Evolutionary conservation across 2,888 invertebrate species (phyloP).

Genomic region (Tridacna gigas): DNA sequence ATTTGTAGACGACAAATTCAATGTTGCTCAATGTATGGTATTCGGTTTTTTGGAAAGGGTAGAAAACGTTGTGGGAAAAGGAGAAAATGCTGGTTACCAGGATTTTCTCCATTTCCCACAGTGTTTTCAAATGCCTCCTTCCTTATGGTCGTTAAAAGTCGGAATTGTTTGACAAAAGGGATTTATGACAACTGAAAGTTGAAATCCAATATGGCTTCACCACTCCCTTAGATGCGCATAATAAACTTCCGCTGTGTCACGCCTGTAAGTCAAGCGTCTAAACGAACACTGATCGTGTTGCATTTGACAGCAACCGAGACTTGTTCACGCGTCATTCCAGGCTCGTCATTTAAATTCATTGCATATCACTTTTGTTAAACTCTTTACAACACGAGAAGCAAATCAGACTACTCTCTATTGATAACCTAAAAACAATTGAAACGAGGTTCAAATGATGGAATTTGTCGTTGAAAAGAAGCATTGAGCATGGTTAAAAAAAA

Average conservation of each 20-base stretch:
- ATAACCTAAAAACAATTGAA: no score
- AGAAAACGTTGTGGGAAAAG: not conserved
- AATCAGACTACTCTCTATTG: no score
- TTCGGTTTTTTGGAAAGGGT: not conserved
- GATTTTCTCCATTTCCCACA: not conserved
- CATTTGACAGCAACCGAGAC: constrained; percentile 30
- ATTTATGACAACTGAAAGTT: not conserved
- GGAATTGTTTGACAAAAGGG: not conserved
- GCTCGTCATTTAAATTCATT: not conserved
- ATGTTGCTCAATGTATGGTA: no score
- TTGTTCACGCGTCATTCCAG: constrained; percentile 36
- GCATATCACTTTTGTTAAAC: not conserved
- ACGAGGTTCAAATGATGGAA: no score
- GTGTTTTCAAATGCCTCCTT: not conserved
- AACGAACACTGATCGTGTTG: constrained; percentile 34
- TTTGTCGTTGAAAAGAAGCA: no score
- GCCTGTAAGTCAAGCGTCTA: constrained; percentile 29
- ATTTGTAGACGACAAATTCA: no score
- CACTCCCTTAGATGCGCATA: constrained; percentile 30
- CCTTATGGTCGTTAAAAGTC: not conserved
- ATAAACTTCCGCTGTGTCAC: constrained; percentile 45
- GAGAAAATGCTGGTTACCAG: not conserved
- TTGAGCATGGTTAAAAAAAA: no score
- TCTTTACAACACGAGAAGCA: no score
- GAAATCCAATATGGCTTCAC: constrained; percentile 14